Conservation (phyloP, 2,113 vertebrate genomes). For the Hippocampus comes region DNA sequence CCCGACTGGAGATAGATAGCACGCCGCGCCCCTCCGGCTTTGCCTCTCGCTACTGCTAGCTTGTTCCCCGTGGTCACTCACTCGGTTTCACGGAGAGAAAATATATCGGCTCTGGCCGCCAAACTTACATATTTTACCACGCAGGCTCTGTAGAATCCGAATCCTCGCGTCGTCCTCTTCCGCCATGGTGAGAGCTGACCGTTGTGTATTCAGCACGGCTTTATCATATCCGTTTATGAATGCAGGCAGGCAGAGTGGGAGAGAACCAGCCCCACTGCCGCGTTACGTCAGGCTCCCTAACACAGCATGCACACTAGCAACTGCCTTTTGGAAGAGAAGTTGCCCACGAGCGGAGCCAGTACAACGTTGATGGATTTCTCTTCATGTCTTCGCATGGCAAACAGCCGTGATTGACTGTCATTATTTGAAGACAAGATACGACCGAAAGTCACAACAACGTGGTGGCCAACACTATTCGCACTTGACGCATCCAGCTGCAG, state of each 20-base stretch:
- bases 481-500: neutral
- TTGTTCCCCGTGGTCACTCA: neutral
- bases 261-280: constrained; percentile 64
- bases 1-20: constrained; percentile 40
- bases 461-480: neutral
- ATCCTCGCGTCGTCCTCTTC: constrained; percentile 76
- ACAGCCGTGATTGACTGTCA: neutral
- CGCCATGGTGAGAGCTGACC: constrained; percentile 76
- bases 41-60: constrained; percentile 31
- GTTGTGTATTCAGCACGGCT: constrained; percentile 65
- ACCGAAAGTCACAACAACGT: neutral
- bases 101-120: constrained; percentile 1
- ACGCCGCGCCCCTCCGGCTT: constrained; percentile 70
- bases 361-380: neutral
- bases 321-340: constrained; percentile 22
- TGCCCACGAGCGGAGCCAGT: constrained; percentile 19
- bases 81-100: neutral
- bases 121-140: constrained; percentile 87
- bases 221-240: constrained; percentile 77
- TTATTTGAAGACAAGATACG: neutral
- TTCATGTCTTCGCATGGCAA: neutral
- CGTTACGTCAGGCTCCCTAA: constrained; percentile 54
- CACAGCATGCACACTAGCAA: constrained; percentile 24
- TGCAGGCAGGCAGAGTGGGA: constrained; percentile 57
- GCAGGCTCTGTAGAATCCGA: constrained; percentile 81